These are phyloP conservation scores for Phrixothrix hirtus DNA, from an alignment of 2,888 invertebrate species.

Conservation along the genomic window DNA sequence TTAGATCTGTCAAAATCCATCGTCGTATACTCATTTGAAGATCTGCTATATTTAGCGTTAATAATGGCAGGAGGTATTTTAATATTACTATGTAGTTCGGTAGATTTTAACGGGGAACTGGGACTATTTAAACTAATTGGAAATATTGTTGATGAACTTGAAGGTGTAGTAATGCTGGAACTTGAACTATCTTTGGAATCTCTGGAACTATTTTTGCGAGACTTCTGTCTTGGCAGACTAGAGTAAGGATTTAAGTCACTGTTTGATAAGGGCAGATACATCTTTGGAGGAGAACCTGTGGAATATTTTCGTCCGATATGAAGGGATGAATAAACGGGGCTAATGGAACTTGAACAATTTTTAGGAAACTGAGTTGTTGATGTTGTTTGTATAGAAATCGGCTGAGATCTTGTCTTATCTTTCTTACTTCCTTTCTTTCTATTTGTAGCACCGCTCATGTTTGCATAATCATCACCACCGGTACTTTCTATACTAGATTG, in stretches of 20 bases:
- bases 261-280: conserved; percentile 57
- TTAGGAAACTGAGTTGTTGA: conserved; percentile 38
- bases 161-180: conserved; percentile 61
- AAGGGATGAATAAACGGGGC: conserved; percentile 32
- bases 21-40: conserved; percentile 45
- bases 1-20: conserved; percentile 49
- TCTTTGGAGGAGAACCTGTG: conserved; percentile 54
- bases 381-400: conserved; percentile 64
- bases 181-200: conserved; percentile 55
- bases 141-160: conserved; percentile 66
- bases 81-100: conserved; percentile 38
- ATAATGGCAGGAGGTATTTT: conserved; percentile 45
- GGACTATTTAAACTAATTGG: conserved; percentile 71
- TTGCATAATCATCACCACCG: conserved; percentile 59
- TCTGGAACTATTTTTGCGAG: conserved; percentile 49
- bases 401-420: conserved; percentile 62
- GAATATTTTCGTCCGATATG: conserved; percentile 50
- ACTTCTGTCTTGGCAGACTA: conserved; percentile 52
- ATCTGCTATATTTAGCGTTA: conserved; percentile 41
- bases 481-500: conserved; percentile 48
- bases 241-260: conserved; percentile 57
- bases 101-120: conserved; percentile 62
- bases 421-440: conserved; percentile 50
- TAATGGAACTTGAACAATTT: conserved; percentile 38
- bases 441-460: conserved; percentile 55